Evolutionary conservation across 2,113 vertebrate species (phyloP), one percentile per base, ranked within the genome.

Genomic region (Indicator maculatus): DNA sequence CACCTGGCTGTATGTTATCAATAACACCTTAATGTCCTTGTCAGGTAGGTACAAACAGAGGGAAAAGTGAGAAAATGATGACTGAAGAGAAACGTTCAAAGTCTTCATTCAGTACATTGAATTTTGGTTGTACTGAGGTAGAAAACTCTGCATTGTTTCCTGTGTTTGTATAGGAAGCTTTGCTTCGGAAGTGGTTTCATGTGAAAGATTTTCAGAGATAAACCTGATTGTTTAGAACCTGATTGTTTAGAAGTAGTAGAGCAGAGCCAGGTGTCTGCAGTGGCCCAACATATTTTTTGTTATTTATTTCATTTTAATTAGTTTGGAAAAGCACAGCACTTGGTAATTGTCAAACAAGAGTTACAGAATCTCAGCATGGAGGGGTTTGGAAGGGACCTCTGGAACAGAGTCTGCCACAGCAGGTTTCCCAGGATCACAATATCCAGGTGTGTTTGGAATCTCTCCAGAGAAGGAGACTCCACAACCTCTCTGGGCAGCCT

Each of bases 11-110:
- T 99, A 99, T 7, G 98, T 99, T 41, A 99, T 99, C 98, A 99
- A 99, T 98, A 99, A 99, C 97, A 99, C 98, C 97, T 97, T 99
- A 77, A 99, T 99, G 99, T 99, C 99, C 91, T 96, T 99, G 96
- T 99, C 99, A 95, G 99, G 99, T 99, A 97, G 69, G 98, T 97
- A 88, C 15, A 24, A 58, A 8, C 0, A 19, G 16, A 75, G 56
- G 56, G 86, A 75, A 55, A 71, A 60, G 2, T 0, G 1, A 11
- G 8, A 0, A 52, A 45, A 1, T 11, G 9, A 2, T 4, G 45
- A 61, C 74, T 15, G 12, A 36, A 52, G 33, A 47, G 56, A 56
- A 50, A 20, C 23, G 15, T 21, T 36, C 8, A 5, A 41, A 64
- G 3, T 18, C 4, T 3, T 24, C 13, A 3, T 7, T 61, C 16